A percentile compares a stretch with the other conserved stretches of the same genome.
Evolutionary conservation across 2,888 invertebrate species (phyloP).

Genomic region (Ichneumoninae sp.): DNA sequence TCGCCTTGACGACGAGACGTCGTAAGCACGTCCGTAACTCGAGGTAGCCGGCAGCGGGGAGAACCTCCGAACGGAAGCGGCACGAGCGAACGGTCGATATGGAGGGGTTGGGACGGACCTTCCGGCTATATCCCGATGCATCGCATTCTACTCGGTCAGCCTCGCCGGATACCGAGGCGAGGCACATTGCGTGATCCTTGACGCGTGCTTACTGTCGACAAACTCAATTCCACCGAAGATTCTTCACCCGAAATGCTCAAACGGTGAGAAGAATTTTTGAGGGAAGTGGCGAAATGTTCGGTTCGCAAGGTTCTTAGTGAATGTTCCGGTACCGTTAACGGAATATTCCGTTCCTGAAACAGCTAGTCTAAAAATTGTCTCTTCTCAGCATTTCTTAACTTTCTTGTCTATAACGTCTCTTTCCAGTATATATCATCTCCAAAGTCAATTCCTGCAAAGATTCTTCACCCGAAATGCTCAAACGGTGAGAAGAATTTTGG

Average conservation of each 20-base stretch:
- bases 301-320: too few species aligned
- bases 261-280: background rate
- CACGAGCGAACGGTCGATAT: constrained; percentile 9
- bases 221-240: background rate
- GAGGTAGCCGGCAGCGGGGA: background rate
- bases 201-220: constrained; percentile 35
- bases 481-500: too few species aligned
- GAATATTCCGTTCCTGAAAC: too few species aligned
- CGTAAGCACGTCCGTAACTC: constrained; percentile 36
- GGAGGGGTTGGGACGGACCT: constrained; percentile 26
- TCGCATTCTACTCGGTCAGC: constrained; percentile 8
- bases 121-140: constrained; percentile 22
- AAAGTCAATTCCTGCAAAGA: too few species aligned
- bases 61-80: constrained; percentile 1
- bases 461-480: too few species aligned
- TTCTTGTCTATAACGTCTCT: too few species aligned
- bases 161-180: constrained; percentile 15
- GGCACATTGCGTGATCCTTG: constrained; percentile 48
- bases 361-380: too few species aligned
- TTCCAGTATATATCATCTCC: too few species aligned
- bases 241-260: background rate
- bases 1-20: constrained; percentile 51
- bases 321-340: too few species aligned
- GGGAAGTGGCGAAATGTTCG: too few species aligned
- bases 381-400: too few species aligned